Evolutionary conservation across 2,797 vertebrate genomes (phyloP), one percentile per base, ranked within the genome.

Genomic region (Gobionotothen gibberifrons): DNA sequence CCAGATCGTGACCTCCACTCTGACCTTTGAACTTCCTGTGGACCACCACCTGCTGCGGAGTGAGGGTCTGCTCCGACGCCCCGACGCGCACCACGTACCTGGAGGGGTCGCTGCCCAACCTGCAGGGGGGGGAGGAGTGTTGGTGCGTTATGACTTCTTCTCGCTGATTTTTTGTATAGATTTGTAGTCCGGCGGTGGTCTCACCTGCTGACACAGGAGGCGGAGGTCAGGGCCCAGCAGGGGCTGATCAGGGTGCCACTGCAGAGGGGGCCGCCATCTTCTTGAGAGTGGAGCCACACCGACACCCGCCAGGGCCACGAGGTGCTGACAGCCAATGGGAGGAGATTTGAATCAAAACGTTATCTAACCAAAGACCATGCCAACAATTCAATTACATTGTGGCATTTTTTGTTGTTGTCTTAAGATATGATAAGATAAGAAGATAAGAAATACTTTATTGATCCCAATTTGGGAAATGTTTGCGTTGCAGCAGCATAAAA

Each of bases 301-400:
- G 96, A 98, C n/a, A 94, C 95, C 85, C 97, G 96, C 97, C 97
- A 98, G 0, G 97, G 97, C 96, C 96, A 97, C 0, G 94, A 84
- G 1, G 95, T 96, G 90, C 97, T 98, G 71, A 40, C 7, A 22
- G 43, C 17, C 42, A 71, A 43, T 0, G 0, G 40, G 21, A 29
- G 29, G 6, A 22, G 1, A 65, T 9, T 17, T 2, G 15, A 29
- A 3, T 66, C 10, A 39, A 7, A 17, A 46, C 42, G 3, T 42
- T 16, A 16, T 2, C 2, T 26, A 9, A 14, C 15, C 32, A 36
- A 36, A 36, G 32, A 36, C 32, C 1, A 7, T 8, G 32, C 32
- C 32, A 36, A 9, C 36, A 36, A 36, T 26, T 1, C 4, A 5
- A 5, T 7, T 36, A 36, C 6, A 36, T 7, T 36, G 1, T 36